Percentiles rank a stretch among this genome's conserved stretches.
Conservation (phyloP, 2,888 invertebrate genomes). For the Hyposoter didymator region DNA sequence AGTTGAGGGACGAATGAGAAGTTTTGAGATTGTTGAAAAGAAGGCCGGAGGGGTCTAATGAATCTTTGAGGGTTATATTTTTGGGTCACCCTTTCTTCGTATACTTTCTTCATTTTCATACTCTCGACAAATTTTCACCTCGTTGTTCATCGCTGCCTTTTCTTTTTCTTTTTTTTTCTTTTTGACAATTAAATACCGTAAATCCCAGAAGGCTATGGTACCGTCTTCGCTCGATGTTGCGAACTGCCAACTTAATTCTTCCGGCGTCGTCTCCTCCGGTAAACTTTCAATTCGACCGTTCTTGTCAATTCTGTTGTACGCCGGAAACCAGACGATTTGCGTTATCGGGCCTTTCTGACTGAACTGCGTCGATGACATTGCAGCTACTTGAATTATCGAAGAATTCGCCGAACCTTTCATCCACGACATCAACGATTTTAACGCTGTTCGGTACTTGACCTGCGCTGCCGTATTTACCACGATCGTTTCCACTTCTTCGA, state of each 20-base stretch:
- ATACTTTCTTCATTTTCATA: constrained; percentile 38
- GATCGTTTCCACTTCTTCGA: constrained; percentile 87
- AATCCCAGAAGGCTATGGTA: constrained; percentile 89
- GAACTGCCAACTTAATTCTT: constrained; percentile 86
- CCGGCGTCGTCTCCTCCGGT: constrained; percentile 78
- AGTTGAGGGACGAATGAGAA: constrained; percentile 44
- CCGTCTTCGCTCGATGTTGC: constrained; percentile 89
- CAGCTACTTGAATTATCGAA: constrained; percentile 86
- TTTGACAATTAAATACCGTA: constrained; percentile 83
- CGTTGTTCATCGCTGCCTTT: constrained; percentile 11
- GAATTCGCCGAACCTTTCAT: constrained; percentile 88
- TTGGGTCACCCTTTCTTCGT: constrained; percentile 30
- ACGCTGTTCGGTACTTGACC: constrained; percentile 87
- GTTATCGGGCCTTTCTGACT: constrained; percentile 89
- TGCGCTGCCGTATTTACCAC: constrained; percentile 88
- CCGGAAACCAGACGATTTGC: constrained; percentile 89
- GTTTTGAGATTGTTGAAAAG: constrained; percentile 28
- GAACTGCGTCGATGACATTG: constrained; percentile 86
- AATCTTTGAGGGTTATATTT: constrained; percentile 47
- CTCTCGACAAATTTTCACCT: constrained; percentile 30
- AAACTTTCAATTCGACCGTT: constrained; percentile 86
- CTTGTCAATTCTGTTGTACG: constrained; percentile 86
- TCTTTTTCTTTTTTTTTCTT: neutral
- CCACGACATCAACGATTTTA: constrained; percentile 89
- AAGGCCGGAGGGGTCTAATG: constrained; percentile 34